These are phyloP conservation scores for Odocoileus virginianus DNA, from an alignment of 2,113 vertebrate genomes.

Conservation along the genomic window DNA sequence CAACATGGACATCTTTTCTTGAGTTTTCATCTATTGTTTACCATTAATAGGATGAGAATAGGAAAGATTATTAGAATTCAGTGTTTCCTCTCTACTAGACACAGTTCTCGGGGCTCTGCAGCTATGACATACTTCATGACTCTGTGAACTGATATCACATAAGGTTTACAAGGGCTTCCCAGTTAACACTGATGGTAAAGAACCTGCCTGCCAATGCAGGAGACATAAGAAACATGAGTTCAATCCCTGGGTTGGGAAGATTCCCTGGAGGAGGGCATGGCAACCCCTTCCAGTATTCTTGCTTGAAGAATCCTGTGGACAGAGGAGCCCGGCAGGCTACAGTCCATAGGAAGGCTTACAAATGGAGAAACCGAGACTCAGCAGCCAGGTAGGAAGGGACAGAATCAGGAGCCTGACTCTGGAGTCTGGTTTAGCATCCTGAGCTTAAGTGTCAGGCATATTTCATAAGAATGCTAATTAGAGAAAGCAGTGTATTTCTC, in stretches of 20 bases:
- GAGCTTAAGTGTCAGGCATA: background rate
- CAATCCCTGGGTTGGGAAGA: background rate
- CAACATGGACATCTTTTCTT: background rate
- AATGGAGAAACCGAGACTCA: background rate
- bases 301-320: background rate
- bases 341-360: background rate
- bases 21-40: background rate
- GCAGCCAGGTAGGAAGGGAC: background rate
- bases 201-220: background rate
- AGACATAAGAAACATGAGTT: background rate
- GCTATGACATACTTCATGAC: background rate
- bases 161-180: background rate
- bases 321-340: background rate
- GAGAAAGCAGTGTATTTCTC: conserved; percentile 6
- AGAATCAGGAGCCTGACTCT: background rate
- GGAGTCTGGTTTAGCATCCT: background rate
- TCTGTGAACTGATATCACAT: background rate
- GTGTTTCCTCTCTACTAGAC: background rate
- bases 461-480: background rate
- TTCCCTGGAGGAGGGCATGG: background rate
- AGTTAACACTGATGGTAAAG: background rate
- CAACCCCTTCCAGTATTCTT: background rate
- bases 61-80: background rate
- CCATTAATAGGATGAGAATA: background rate
- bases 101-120: background rate